Evolutionary conservation across 2,888 invertebrate species (phyloP).

Genomic region (Lysandra bellargus): DNA sequence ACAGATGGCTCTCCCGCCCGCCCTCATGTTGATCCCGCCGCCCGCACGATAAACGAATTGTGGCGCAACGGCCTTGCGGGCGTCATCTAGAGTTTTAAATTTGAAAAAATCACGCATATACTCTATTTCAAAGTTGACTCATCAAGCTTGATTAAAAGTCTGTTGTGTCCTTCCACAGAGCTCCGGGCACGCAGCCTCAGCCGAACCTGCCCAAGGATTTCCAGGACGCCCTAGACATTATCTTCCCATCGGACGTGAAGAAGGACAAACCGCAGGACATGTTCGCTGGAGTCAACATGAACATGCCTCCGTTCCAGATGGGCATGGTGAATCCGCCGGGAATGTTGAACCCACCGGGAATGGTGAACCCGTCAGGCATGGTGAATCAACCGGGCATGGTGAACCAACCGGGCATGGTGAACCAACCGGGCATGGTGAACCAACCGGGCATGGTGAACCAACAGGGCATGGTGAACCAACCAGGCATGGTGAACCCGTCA

Average conservation of each 20-base stretch:
- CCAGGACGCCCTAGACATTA: slow-evolving; percentile 84
- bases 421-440: slow-evolving; percentile 54
- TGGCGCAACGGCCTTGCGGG: no score
- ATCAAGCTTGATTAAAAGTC: not conserved
- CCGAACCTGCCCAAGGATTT: slow-evolving; percentile 81
- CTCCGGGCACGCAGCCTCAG: slow-evolving; percentile 42
- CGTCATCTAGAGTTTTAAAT: no score
- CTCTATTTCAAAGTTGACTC: not conserved
- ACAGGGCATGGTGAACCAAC: not conserved
- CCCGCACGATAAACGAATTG: no score
- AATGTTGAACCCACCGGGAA: not conserved
- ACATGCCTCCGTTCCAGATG: slow-evolving; percentile 42
- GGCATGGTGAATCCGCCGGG: slow-evolving; percentile 45
- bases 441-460: slow-evolving; percentile 45
- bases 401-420: slow-evolving; percentile 33
- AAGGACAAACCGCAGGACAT: slow-evolving; percentile 45
- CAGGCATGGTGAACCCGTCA: no score
- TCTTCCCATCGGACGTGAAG: slow-evolving; percentile 78
- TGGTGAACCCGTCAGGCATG: not conserved
- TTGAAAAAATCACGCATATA: no score
- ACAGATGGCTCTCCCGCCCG: slow-evolving; percentile 34
- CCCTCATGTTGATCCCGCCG: slow-evolving; percentile 34
- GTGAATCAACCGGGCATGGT: no score
- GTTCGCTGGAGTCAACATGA: slow-evolving; percentile 45
- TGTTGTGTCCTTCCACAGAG: slow-evolving; percentile 31